Evolutionary conservation across 2,797 vertebrate genomes (phyloP), one percentile per base, ranked within the genome.

Genomic region (Microcaecilia unicolor): DNA sequence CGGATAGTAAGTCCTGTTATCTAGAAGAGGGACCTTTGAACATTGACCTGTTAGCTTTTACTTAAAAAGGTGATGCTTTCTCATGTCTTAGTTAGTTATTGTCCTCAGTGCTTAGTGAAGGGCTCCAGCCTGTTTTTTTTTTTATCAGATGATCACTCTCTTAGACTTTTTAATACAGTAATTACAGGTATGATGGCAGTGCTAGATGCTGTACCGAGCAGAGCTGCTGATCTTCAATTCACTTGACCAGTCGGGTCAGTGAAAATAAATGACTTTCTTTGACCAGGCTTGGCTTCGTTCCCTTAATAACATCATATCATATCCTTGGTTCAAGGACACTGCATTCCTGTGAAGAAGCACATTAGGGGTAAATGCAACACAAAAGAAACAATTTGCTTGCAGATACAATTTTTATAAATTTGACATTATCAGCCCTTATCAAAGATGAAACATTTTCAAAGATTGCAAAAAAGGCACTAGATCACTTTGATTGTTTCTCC

Each of bases 221-320:
- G 74, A 72, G 74, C 68, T 67, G 65, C 79, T 85, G 72, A 83
- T 82, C 78, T 83, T 83, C 79, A 73, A 77, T 86, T 82, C 82
- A 82, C 71, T 88, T 87, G 83, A 87, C 85, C 67, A 76, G 58
- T 65, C 29, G 51, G 76, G 80, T 81, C 76, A 85, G 66, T 66
- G 70, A 79, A 85, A 90, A 88, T 83, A 88, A 90, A 86, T 85
- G 64, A 76, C 71, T 86, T 84, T 72, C 68, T 81, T 75, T 68
- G 70, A 81, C 75, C 51, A 64, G 55, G 61, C 41, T 76, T 76
- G 74, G 72, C 81, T 74, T 63, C 31, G 25, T 56, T 78, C 78
- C 72, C 43, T 78, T 70, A 67, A 58, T 65, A 44, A 67, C 76
- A 78, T 81, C 67, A 69, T 68, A 71, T 72, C 60, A 71, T 48